Base-by-base conservation (phyloP, 2,888 invertebrate genomes). In the Philhelius pedissequus region DNA sequence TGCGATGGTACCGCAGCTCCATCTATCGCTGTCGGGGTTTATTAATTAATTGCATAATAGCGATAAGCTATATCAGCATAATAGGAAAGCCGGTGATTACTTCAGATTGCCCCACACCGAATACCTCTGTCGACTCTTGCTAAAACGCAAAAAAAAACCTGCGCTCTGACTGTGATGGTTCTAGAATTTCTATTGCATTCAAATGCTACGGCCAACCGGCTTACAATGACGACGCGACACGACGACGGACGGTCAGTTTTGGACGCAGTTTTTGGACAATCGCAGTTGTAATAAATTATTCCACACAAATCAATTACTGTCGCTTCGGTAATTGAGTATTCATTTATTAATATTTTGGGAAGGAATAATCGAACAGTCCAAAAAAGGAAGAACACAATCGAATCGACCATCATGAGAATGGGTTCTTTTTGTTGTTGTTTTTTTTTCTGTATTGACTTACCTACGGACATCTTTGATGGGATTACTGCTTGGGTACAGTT, bases 1-100 rank as follows among this genome's bases (percentile, higher is more conserved):
- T 70, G 70, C 60, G 69, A 50, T 74, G 70, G 74, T 64, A 40
- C 64, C 62, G 68, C 73, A 68, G 77, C 78, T 48, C 50, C 35
- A 35, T 38, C 52, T 54, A 56, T 52, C 27, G 22, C 38, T 70
- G 27, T 68, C 81, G 73, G 60, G 73, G 60, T 60, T 58, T 86
- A 83, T 86, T 86, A 86, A 86, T 84, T 86, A 86, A 81, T 83
- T 83, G 74, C 83, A 78, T 68, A 75, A 78, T 64, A 74, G 60
- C 45, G 56, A 75, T 71, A 27, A 62, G 58, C 58, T 60, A 58
- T 13, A 27, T 30, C 48, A 20, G 11, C 20, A n/a, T 4, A 9
- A 45, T 45, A 38, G 71, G 68, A 80, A 73, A 40, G 25, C 20
- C 30, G 9, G 18, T 48, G 48, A 68, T 75, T 64, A 48, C 64